Evolutionary conservation across 2,797 vertebrate genomes (phyloP).

Genomic region (Sorex maritimensis): DNA sequence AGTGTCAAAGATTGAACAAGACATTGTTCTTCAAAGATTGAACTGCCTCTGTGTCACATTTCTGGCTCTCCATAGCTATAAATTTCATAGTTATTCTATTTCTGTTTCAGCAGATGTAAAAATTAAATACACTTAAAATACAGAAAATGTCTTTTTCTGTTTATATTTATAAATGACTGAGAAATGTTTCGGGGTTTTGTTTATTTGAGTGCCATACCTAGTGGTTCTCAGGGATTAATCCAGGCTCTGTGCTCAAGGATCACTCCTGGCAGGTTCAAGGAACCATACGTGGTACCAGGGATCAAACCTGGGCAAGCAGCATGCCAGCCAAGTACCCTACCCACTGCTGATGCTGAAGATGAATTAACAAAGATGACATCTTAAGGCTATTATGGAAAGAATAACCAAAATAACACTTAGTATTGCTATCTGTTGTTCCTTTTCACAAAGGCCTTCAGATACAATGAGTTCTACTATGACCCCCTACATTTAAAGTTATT

Average conservation of each 20-base stretch:
- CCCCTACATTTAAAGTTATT: background rate
- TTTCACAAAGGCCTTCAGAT: constrained; percentile 16
- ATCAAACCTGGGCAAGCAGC: no score
- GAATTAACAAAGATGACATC: constrained; percentile 13
- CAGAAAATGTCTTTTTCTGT: constrained; percentile 66
- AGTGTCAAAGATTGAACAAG: no score
- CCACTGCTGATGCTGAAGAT: no score
- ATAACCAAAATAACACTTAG: constrained; percentile 17
- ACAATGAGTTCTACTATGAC: constrained; percentile 2
- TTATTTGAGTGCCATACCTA: no score
- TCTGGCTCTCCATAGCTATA: background rate
- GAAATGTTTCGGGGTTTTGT: background rate
- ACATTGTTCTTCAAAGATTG: no score
- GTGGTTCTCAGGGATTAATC: no score
- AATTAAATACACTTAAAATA: constrained; percentile 84
- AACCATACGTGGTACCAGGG: no score
- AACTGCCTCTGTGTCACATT: no score
- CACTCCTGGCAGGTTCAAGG: no score
- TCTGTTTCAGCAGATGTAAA: constrained; percentile 79
- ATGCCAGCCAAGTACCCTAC: no score
- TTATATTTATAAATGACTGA: constrained; percentile 54
- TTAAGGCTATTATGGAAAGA: constrained; percentile 1
- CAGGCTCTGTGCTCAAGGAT: no score
- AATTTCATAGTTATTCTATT: constrained; percentile 80
- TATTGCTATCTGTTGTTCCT: constrained; percentile 9